Evolutionary conservation across 1,140 invertebrate species (phyloP).

Genomic region (Aphaenogaster floridana): DNA sequence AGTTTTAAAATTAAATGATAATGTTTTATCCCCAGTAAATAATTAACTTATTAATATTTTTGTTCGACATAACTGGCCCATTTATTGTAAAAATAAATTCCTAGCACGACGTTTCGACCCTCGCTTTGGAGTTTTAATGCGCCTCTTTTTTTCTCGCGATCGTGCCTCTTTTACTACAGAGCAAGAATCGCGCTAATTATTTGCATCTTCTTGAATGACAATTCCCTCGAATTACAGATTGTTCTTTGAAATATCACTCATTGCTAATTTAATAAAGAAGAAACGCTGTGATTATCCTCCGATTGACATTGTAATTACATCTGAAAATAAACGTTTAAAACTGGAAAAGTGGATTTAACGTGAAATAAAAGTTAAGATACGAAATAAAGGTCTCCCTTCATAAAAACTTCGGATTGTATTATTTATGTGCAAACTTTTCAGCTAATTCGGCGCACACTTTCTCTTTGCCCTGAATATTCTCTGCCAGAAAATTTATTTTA

Average conservation of each 20-base stretch:
- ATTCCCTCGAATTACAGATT: not conserved
- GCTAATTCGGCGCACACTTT: slow-evolving; percentile 42
- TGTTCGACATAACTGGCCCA: no score
- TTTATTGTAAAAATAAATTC: no score
- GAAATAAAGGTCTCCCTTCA: slow-evolving; percentile 14
- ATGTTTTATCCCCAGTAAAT: no score
- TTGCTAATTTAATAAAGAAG: not conserved
- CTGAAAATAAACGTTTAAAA: slow-evolving; percentile 22
- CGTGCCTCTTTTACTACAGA: no score
- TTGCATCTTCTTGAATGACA: not conserved
- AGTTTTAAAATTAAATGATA: no score
- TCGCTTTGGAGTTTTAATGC: not conserved
- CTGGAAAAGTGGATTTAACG: slow-evolving; percentile 1
- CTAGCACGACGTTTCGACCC: no score
- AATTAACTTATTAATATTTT: no score
- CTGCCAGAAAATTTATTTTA: slow-evolving; percentile 38
- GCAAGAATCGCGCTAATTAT: not conserved
- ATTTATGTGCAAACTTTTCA: slow-evolving; percentile 32
- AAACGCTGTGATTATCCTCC: not conserved
- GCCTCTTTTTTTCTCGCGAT: not conserved
- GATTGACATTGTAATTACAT: slow-evolving; percentile 18
- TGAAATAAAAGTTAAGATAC: slow-evolving; percentile 34
- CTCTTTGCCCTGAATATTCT: slow-evolving; percentile 27
- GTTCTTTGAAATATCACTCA: not conserved
- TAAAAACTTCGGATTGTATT: slow-evolving; percentile 38